A percentile compares a stretch with the other conserved stretches of the same genome.
phyloP scores from a whole-genome alignment of 2,797 vertebrate genomes.

The Bradypodion pumilum region DNA sequence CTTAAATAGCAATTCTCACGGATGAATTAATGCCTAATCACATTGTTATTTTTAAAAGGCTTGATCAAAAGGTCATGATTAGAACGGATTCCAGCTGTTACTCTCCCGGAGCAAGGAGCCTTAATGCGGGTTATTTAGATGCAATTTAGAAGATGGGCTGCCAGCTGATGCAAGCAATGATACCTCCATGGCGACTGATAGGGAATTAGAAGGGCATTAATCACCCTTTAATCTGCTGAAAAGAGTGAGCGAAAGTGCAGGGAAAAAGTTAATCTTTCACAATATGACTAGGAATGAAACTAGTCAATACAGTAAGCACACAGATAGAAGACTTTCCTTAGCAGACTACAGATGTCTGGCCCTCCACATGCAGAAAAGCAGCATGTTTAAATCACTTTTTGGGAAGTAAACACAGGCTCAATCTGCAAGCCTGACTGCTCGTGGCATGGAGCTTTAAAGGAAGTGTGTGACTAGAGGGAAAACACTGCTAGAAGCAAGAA shows the following conservation, averaged over 20 bases:
- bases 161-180: slow-evolving; percentile 40
- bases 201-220: slow-evolving; percentile 43
- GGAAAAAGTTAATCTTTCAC: neutral
- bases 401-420: too few relatives aligned
- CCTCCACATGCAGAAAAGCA: too few relatives aligned
- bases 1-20: slow-evolving; percentile 19
- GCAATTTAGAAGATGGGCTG: slow-evolving; percentile 43
- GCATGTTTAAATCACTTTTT: too few relatives aligned
- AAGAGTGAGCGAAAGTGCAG: neutral
- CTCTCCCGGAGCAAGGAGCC: slow-evolving; percentile 39
- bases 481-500: too few relatives aligned
- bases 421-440: too few relatives aligned
- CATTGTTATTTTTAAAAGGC: neutral
- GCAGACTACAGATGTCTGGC: too few relatives aligned
- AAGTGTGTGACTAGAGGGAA: too few relatives aligned
- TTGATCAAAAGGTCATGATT: slow-evolving; percentile 32
- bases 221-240: slow-evolving; percentile 7
- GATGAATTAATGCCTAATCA: slow-evolving; percentile 44
- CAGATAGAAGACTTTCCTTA: too few relatives aligned
- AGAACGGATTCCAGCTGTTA: slow-evolving; percentile 14
- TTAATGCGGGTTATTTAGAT: slow-evolving; percentile 52
- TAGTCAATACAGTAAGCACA: too few relatives aligned
- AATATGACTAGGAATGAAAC: neutral
- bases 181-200: slow-evolving; percentile 24
- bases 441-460: too few relatives aligned